phyloP scores from a whole-genome alignment of 2,797 vertebrate species.

The Argyrosomus regius region DNA sequence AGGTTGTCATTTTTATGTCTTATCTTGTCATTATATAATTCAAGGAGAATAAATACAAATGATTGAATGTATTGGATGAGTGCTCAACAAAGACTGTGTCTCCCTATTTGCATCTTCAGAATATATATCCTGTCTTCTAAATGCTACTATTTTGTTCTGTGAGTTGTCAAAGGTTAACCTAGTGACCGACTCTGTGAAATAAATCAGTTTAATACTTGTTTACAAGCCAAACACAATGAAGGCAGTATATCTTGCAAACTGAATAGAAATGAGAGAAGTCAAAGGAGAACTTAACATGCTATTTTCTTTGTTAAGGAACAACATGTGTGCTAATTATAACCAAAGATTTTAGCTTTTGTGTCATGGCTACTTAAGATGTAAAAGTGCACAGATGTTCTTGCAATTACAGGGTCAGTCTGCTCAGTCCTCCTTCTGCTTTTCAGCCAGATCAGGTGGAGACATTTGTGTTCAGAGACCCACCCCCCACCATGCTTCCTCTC shows the following conservation, averaged over 20 bases:
- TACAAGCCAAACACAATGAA: conserved; percentile 54
- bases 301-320: conserved; percentile 62
- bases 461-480: conserved; percentile 74
- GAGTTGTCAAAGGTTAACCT: conserved; percentile 46
- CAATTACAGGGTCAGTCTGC: conserved; percentile 78
- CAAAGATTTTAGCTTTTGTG: conserved; percentile 71
- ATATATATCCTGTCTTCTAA: conserved; percentile 25
- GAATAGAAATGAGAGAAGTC: conserved; percentile 34
- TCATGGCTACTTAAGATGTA: conserved; percentile 75
- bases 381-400: conserved; percentile 86
- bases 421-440: conserved; percentile 67
- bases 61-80: conserved; percentile 5
- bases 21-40: conserved; percentile 9
- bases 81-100: conserved; percentile 27
- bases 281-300: conserved; percentile 50
- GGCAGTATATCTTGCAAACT: conserved; percentile 57
- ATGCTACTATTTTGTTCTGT: conserved; percentile 31
- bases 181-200: conserved; percentile 38
- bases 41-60: conserved; percentile 23
- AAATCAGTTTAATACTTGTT: conserved; percentile 52
- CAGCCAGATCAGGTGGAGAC: conserved; percentile 82
- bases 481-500: neutral
- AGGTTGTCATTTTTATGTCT: conserved; percentile 32
- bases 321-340: conserved; percentile 76
- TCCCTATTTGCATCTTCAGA: conserved; percentile 43